Conservation (phyloP, 1,140 invertebrate species). For the Colletes latitarsis region DNA sequence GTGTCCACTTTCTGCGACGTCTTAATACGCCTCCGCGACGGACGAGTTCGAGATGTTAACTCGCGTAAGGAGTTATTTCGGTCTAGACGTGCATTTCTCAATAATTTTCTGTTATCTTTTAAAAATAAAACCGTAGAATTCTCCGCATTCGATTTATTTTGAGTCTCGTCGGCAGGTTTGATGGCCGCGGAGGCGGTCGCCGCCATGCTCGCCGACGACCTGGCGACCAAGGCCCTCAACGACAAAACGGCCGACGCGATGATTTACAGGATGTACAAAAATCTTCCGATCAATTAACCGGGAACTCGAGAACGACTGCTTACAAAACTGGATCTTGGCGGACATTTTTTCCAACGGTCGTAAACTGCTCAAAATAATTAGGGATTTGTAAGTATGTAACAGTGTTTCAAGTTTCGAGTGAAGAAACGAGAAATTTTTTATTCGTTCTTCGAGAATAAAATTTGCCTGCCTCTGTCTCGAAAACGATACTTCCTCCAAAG, state of each 20-base stretch:
- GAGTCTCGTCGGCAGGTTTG: slow-evolving; percentile 68
- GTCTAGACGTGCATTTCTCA: too few species aligned
- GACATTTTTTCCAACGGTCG: too few species aligned
- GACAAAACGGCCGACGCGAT: slow-evolving; percentile 74
- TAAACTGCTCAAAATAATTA: neutral
- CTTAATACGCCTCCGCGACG: neutral
- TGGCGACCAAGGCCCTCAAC: slow-evolving; percentile 76
- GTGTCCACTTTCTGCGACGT: slow-evolving; percentile 27
- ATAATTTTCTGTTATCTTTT: too few species aligned
- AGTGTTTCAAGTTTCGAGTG: too few species aligned
- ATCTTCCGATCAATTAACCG: slow-evolving; percentile 64
- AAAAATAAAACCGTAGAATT: too few species aligned
- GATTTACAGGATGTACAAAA: slow-evolving; percentile 78
- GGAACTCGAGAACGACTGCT: neutral
- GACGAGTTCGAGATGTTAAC: slow-evolving; percentile 14
- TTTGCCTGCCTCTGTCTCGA: too few species aligned
- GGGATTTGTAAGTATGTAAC: neutral
- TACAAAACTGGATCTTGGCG: neutral
- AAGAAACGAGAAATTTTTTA: too few species aligned
- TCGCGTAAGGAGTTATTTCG: slow-evolving; percentile 11
- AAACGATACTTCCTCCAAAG: too few species aligned
- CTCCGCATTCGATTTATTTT: too few species aligned
- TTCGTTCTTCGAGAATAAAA: too few species aligned
- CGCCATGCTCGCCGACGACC: slow-evolving; percentile 78
- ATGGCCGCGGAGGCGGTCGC: slow-evolving; percentile 79